phyloP scores from a whole-genome alignment of 2,797 vertebrate species.

The Coreius guichenoti region DNA sequence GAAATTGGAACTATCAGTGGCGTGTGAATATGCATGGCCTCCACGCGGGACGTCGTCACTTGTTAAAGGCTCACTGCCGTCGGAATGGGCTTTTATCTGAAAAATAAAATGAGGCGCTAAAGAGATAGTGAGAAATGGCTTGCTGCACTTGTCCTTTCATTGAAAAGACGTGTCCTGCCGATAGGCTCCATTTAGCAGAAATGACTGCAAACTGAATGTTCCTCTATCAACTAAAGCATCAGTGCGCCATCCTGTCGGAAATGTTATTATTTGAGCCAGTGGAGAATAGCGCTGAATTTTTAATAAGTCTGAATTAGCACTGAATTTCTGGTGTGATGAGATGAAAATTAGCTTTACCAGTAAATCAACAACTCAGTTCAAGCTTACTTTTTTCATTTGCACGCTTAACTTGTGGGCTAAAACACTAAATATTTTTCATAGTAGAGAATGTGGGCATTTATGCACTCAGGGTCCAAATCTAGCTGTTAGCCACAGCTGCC shows the following conservation, averaged over 20 bases:
- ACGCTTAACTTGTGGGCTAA: neutral
- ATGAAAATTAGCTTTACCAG: slow-evolving; percentile 21
- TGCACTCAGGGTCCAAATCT: neutral
- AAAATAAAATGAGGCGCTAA: slow-evolving; percentile 26
- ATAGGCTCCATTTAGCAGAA: slow-evolving; percentile 38
- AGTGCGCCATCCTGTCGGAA: neutral
- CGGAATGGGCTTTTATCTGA: slow-evolving; percentile 31
- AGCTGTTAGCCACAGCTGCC: neutral
- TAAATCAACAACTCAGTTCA: slow-evolving; percentile 15
- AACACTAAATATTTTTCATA: neutral
- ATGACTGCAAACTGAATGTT: slow-evolving; percentile 37
- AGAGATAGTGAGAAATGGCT: slow-evolving; percentile 46
- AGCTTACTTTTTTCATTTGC: neutral
- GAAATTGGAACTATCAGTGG: slow-evolving; percentile 39
- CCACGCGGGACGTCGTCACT: neutral
- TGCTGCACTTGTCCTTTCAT: slow-evolving; percentile 22
- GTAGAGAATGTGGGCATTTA: neutral
- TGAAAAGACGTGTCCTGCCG: slow-evolving; percentile 20
- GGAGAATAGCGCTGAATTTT: slow-evolving; percentile 9
- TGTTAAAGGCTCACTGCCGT: slow-evolving; percentile 7
- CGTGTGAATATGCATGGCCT: slow-evolving; percentile 38
- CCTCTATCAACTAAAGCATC: slow-evolving; percentile 36
- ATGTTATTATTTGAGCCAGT: slow-evolving; percentile 33
- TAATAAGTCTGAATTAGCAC: slow-evolving; percentile 32
- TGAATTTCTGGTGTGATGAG: slow-evolving; percentile 29